Evolutionary conservation across 1,140 invertebrate species (phyloP), one percentile per base, ranked within the genome.

Genomic region (Ditylenchus dipsaci): DNA sequence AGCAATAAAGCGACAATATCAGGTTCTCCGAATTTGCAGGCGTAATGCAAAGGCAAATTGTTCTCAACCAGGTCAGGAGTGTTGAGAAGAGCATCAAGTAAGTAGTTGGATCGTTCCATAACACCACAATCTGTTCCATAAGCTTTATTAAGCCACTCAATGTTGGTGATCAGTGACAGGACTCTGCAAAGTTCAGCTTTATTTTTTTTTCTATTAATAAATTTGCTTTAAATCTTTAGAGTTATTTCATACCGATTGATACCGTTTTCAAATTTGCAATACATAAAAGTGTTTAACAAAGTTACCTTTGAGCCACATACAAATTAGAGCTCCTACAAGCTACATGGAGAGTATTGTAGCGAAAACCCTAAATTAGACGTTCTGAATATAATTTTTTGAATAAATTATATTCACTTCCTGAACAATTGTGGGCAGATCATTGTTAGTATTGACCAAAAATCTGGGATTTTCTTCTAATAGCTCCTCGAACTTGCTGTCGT

Each of bases 381-480:
- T 38, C 33, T 38, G 11, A 11, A 5, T 38, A 11, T 11, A 11
- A 11, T 38, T 38, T 38, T 38, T 38, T 38, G n/a, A n/a, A n/a
- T 38, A 38, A 38, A 11, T 38, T 38, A 38, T n/a, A 11, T 38
- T 38, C 11, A 38, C 33, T 58, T 64, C 63, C 17, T 53, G n/a
- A 7, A 64, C 17, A 7, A 64, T 64, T 19, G 63, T 58, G 7
- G 63, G 63, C 33, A 26, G 9, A 38, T 64, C 63, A 38, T 56
- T 64, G 63, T 53, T 64, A 9, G 33, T 53, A 38, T 64, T 64
- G 33, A 64, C 49, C n/a, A 64, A 19, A 64, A 53, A 64, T 38
- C 33, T 26, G 21, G 63, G 63, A 59, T 64, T 64, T 21, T 64
- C 33, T 7, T 17, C 33, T 13, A 64, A 21, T 9, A 64, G 63